Evolutionary conservation across 2,113 vertebrate species (phyloP).

Genomic region (Tachycineta bicolor): DNA sequence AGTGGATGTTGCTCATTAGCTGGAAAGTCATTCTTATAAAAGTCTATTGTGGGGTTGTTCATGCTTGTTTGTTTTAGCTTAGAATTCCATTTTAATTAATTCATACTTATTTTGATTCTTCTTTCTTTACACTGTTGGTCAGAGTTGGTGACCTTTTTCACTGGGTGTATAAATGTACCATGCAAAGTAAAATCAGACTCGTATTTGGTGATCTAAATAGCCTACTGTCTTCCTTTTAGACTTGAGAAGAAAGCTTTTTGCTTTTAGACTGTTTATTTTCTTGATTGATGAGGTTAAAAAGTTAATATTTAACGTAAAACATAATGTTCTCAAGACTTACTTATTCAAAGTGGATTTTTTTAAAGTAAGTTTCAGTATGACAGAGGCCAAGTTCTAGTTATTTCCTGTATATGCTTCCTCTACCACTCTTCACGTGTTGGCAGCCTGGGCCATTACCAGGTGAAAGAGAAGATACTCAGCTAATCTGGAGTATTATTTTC

Average conservation of each 20-base stretch:
- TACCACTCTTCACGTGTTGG: background rate
- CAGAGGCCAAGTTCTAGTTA: background rate
- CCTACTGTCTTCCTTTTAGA: background rate
- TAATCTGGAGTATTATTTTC: background rate
- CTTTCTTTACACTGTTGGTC: background rate
- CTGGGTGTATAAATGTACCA: background rate
- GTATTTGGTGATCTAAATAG: background rate
- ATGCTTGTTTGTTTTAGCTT: background rate
- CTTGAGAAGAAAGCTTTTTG: background rate
- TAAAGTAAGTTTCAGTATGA: background rate
- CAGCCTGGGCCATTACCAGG: background rate
- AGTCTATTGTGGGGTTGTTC: accelerated
- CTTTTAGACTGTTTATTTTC: background rate
- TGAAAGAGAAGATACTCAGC: background rate
- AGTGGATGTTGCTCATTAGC: background rate
- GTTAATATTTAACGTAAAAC: background rate
- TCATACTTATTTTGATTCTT: background rate
- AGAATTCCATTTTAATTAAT: background rate
- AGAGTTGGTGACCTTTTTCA: background rate
- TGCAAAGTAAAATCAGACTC: background rate
- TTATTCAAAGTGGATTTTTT: background rate
- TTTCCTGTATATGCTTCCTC: background rate
- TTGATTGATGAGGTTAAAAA: background rate
- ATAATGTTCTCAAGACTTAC: background rate
- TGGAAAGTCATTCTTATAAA: background rate